phyloP scores from a whole-genome alignment of 53 echinoderm and acorn worm species.

The Glandiceps talaboti region DNA sequence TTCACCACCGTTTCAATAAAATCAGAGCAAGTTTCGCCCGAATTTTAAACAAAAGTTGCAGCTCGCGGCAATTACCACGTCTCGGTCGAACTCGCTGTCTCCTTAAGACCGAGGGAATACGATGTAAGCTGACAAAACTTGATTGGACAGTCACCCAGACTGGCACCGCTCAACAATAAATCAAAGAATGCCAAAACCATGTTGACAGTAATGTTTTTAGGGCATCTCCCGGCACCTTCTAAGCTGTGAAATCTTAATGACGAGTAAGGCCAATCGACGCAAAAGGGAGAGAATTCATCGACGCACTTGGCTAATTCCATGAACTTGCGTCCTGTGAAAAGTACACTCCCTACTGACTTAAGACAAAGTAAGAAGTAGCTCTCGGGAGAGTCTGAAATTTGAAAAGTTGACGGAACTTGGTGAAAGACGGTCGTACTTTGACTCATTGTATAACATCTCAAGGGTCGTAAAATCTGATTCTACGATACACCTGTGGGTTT shows the following conservation, averaged over 20 bases:
- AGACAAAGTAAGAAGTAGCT: neutral
- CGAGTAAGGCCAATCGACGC: neutral
- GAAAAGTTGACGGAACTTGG: neutral
- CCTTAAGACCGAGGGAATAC: neutral
- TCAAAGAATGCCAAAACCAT: neutral
- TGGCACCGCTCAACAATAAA: neutral
- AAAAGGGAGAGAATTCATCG: neutral
- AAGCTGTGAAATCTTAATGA: neutral
- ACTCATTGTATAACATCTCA: neutral
- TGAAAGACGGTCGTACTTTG: neutral
- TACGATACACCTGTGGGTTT: neutral
- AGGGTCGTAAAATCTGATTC: neutral
- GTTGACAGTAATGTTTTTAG: neutral
- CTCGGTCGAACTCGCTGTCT: neutral
- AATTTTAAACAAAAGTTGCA: neutral
- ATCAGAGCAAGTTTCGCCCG: neutral
- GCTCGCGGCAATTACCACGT: neutral
- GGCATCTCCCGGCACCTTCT: neutral
- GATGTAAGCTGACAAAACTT: neutral
- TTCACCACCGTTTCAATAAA: neutral
- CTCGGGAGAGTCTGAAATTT: neutral
- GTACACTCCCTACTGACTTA: no score
- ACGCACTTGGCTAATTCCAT: neutral
- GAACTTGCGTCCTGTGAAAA: neutral
- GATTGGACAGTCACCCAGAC: neutral